Evolutionary conservation across 2,113 vertebrate genomes (phyloP), one percentile per base, ranked within the genome.

Genomic region (Elgaria multicarinata): DNA sequence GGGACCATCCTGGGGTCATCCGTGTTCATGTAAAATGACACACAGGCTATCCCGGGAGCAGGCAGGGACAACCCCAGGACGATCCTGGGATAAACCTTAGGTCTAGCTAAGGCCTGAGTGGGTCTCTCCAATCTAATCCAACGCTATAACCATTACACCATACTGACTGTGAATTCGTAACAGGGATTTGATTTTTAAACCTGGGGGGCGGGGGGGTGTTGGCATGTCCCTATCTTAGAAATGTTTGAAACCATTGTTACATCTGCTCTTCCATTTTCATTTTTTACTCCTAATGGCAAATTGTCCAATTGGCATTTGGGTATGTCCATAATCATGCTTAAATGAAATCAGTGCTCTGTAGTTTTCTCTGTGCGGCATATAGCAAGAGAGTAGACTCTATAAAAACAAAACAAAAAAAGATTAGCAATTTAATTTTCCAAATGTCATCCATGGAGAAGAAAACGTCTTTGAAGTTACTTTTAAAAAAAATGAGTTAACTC

Each of bases 381-480:
- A 14, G 0, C 58, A 86, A 33, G 44, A 86, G 85, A 28, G 66
- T 3, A 42, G 24, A 76, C 81, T 89, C 88, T 80, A 12, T 87
- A 78, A 92, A 93, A 91, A 4, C 20, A 58, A 14, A 14, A 44
- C 1, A 74, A 7, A 89, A n/a, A 44, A 89, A 58, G 85, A 83
- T 66, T 80, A 44, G 0, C 1, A 87, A 91, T 92, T 86, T 64
- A 42, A 24, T 22, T 22, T 93, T 44, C 62, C 0, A 67, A 92
- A 67, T 58, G 83, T 46, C 93, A 93, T 91, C 89, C 83, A 71
- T 55, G 55, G 44, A 42, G 39, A 85, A 74, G 64, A 88, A 74
- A 20, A 7, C 20, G 85, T 82, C 89, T 92, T 89, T 89, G 13
- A 66, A 71, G 76, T 8, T 22, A 53, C n/a, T n/a, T 24, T 80